A percentile compares a stretch with the other conserved stretches of the same genome.
Evolutionary conservation across 2,888 invertebrate species (phyloP).

Genomic region (Drosophila subquinaria): DNA sequence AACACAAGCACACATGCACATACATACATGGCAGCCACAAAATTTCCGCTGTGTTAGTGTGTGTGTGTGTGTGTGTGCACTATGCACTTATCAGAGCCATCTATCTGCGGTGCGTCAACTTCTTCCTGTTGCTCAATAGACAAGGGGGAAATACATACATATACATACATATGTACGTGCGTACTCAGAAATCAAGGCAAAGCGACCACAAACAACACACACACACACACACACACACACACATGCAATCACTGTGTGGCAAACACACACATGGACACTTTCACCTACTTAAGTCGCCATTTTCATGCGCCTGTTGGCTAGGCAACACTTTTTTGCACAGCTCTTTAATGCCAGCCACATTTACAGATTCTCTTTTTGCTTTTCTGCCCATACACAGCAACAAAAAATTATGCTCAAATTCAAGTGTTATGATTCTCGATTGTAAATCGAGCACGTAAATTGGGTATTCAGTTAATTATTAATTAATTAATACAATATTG

Average conservation of each 20-base stretch:
- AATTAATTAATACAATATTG: too few species aligned
- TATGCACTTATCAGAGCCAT: conserved; percentile 76
- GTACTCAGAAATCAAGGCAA: conserved; percentile 13
- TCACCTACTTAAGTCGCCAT: conserved; percentile 43
- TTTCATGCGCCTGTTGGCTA: conserved; percentile 54
- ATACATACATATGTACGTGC: neutral
- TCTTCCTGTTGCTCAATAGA: conserved; percentile 61
- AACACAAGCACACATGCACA: conserved; percentile 17
- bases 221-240: conserved; percentile 7
- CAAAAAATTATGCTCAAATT: too few species aligned
- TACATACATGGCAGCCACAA: too few species aligned
- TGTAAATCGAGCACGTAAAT: too few species aligned
- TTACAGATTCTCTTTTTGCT: conserved; percentile 27
- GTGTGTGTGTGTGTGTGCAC: conserved; percentile 54
- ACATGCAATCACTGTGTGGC: neutral
- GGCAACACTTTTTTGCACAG: conserved; percentile 65
- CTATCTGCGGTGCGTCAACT: conserved; percentile 70
- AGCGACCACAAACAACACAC: conserved; percentile 23
- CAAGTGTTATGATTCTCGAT: too few species aligned
- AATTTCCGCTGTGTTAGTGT: too few species aligned
- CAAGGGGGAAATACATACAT: conserved; percentile 2
- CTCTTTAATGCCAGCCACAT: conserved; percentile 40
- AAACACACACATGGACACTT: neutral
- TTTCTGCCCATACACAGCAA: neutral
- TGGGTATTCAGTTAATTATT: too few species aligned